Evolutionary conservation across 2,113 vertebrate genomes (phyloP).

Genomic region (Dunckerocampus dactyliophorus): DNA sequence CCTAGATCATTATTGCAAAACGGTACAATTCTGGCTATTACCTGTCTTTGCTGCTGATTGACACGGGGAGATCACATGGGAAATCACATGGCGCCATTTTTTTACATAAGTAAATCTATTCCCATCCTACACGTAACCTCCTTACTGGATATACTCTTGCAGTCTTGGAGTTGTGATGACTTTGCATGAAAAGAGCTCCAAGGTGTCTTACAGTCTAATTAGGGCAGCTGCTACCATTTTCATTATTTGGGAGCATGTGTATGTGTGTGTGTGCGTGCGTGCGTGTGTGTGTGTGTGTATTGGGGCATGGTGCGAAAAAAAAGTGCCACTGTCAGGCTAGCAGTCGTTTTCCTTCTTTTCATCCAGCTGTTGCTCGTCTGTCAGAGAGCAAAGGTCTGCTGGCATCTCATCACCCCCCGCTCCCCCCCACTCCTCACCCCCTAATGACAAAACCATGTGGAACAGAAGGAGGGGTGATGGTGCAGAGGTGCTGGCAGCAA

Average conservation of each 20-base stretch:
- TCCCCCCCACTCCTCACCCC: conserved; percentile 9
- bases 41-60: too few species aligned
- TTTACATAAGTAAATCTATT: not conserved
- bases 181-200: conserved; percentile 31
- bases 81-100: too few species aligned
- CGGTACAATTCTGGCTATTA: too few species aligned
- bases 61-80: too few species aligned
- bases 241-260: conserved; percentile 47
- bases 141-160: not conserved
- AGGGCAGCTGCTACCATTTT: conserved; percentile 63
- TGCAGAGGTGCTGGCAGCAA: not conserved
- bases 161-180: not conserved
- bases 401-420: conserved; percentile 51
- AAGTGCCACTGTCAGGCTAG: conserved; percentile 49
- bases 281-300: conserved; percentile 23
- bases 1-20: too few species aligned
- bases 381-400: conserved; percentile 61
- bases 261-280: conserved; percentile 6
- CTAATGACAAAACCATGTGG: conserved; percentile 63
- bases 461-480: conserved; percentile 5
- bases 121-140: not conserved
- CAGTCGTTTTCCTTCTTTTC: conserved; percentile 36
- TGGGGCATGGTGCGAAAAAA: conserved; percentile 2
- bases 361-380: conserved; percentile 74
- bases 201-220: conserved; percentile 68